Evolutionary conservation across 2,113 vertebrate species (phyloP).

Genomic region (Rutilus rutilus): DNA sequence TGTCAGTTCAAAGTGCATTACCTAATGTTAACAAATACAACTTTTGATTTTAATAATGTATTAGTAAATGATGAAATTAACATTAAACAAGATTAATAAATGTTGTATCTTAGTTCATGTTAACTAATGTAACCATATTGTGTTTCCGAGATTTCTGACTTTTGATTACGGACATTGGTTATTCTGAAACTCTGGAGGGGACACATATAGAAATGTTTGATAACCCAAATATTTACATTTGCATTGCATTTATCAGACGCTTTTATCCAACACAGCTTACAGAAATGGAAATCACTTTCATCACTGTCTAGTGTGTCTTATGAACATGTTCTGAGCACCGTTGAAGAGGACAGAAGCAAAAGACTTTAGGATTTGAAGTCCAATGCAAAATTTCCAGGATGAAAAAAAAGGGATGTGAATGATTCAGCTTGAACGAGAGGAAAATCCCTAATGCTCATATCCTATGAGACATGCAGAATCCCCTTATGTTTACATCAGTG

Average conservation of each 20-base stretch:
- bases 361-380: not conserved
- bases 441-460: constrained; percentile 54
- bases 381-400: not conserved
- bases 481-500: constrained; percentile 37
- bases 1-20: too few species aligned
- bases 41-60: too few species aligned
- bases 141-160: not conserved
- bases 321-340: constrained; percentile 19
- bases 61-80: too few species aligned
- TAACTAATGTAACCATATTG: too few species aligned
- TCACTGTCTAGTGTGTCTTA: not conserved
- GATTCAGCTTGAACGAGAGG: constrained; percentile 51
- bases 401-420: constrained; percentile 4
- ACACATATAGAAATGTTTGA: not conserved
- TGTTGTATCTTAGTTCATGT: too few species aligned
- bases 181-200: not conserved
- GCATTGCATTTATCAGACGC: not conserved
- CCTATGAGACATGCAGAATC: constrained; percentile 42
- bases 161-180: not conserved
- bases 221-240: not conserved
- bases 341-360: constrained; percentile 24
- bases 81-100: too few species aligned
- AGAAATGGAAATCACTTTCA: not conserved
- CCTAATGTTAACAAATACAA: too few species aligned
- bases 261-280: not conserved